Evolutionary conservation across 2,797 vertebrate species (phyloP), one percentile per base, ranked within the genome.

Genomic region (Phaenicophaeus curvirostris): DNA sequence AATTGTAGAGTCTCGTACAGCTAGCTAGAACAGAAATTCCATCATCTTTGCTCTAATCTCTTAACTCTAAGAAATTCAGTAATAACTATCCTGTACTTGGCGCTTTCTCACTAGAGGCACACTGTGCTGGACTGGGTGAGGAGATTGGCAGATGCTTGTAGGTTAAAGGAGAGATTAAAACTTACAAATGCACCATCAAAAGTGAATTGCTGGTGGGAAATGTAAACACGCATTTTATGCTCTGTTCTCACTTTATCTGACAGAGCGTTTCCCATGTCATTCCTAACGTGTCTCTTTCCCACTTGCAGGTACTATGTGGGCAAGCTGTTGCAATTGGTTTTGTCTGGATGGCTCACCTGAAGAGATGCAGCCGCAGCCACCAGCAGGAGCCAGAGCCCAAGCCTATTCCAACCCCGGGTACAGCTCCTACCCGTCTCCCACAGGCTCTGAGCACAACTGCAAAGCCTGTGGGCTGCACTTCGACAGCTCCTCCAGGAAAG

Each of bases 261-360:
- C 24, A 18, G 41, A 8, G 42, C 4, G 39, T 21, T 85, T 46
- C 48, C 53, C 1, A 0, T 28, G 63, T 5, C 15, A 1, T 33
- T 54, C 30, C 17, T 80, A 63, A 74, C 0, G 0, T 10, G 12
- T 27, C 0, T 33, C 51, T 30, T 48, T 44, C 23, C 72, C 35
- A 2, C 55, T 57, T 46, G 28, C 95, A 96, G 96, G 73, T 93
- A 98, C 92, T 90, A 99, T 99, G 99, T 99, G 98, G 98, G 98
- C 99, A 24, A 98, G 98, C 92, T 99, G 99, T 96, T 99, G 99
- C 91, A 98, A 98, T 95, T 99, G 99, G 99, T 93, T 99, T 50
- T 99, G 99, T 90, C 81, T 99, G 97, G 99, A 99, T 93, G 98
- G 97, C 96, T 97, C 98, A 8, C 85, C 97, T 9, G 98, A 98